Evolutionary conservation across 1,140 invertebrate genomes (phyloP).

Genomic region (Anagrus nilaparvatae): DNA sequence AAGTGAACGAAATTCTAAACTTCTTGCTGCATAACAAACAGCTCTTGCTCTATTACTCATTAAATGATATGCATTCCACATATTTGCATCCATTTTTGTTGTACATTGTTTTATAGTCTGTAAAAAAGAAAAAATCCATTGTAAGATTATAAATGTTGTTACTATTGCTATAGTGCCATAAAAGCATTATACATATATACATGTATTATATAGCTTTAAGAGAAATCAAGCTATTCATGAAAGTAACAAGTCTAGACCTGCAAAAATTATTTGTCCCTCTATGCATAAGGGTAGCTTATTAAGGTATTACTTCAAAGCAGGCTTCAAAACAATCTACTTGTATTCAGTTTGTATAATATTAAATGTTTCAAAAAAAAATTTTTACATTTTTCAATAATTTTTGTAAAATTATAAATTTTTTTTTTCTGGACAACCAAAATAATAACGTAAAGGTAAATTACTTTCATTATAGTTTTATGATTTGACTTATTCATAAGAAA

Average conservation of each 20-base stretch:
- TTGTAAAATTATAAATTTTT: not conserved
- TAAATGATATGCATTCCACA: constrained; percentile 61
- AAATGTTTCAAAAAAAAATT: not conserved
- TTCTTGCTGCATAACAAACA: constrained; percentile 54
- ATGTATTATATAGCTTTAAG: not conserved
- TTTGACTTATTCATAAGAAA: not conserved
- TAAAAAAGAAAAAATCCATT: constrained; percentile 7
- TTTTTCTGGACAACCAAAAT: not conserved
- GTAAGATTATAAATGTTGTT: not conserved
- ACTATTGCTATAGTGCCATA: not conserved
- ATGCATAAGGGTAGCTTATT: no score
- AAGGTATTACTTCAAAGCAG: no score
- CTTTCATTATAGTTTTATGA: not conserved
- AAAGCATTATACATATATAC: not conserved
- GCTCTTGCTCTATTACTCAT: constrained; percentile 57
- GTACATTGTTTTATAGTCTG: constrained; percentile 53
- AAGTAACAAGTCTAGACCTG: not conserved
- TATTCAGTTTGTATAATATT: no score
- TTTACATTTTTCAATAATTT: not conserved
- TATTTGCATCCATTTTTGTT: constrained; percentile 53
- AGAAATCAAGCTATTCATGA: not conserved
- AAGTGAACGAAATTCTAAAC: constrained; percentile 53
- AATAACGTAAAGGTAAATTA: not conserved
- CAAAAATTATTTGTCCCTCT: no score
- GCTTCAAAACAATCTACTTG: no score